Percentiles rank a stretch among this genome's conserved stretches.
Evolutionary conservation across 2,113 vertebrate species (phyloP).

Genomic region (Psilopsiagon aymara): DNA sequence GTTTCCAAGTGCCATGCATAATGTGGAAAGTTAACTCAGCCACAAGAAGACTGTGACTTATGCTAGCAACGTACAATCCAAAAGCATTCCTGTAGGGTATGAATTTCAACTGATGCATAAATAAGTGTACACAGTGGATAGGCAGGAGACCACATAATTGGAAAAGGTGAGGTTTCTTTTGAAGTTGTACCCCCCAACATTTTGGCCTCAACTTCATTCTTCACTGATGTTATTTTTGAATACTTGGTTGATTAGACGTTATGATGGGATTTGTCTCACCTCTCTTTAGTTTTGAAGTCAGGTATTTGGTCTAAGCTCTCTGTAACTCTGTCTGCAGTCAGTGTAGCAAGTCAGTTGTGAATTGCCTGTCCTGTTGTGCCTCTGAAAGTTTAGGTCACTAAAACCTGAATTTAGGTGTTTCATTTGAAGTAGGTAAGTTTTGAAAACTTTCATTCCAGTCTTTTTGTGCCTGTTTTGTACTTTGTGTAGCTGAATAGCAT

Average conservation of each 20-base stretch:
- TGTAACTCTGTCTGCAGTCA: too few relatives aligned
- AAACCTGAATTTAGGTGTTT: not conserved
- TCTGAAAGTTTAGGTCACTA: not conserved
- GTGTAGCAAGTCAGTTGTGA: not conserved
- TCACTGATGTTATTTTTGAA: not conserved
- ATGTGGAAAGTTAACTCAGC: not conserved
- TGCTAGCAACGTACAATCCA: not conserved
- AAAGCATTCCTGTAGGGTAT: too few relatives aligned
- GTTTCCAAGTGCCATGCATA: not conserved
- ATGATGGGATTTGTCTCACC: not conserved
- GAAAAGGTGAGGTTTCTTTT: not conserved
- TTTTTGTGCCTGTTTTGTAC: not conserved
- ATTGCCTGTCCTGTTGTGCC: not conserved
- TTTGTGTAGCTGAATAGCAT: not conserved
- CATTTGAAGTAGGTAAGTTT: not conserved
- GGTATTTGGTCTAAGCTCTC: not conserved
- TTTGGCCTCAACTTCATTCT: not conserved
- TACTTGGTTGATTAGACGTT: not conserved
- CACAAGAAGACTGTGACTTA: not conserved
- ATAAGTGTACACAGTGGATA: not conserved
- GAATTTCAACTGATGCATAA: not conserved
- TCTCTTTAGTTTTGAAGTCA: not conserved
- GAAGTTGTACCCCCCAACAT: fast-evolving
- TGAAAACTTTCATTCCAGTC: not conserved
- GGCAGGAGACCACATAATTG: fast-evolving